A percentile compares a stretch with the other conserved stretches of the same genome.
Conservation (phyloP, 2,113 vertebrate genomes). For the Clarias macrocephalus region DNA sequence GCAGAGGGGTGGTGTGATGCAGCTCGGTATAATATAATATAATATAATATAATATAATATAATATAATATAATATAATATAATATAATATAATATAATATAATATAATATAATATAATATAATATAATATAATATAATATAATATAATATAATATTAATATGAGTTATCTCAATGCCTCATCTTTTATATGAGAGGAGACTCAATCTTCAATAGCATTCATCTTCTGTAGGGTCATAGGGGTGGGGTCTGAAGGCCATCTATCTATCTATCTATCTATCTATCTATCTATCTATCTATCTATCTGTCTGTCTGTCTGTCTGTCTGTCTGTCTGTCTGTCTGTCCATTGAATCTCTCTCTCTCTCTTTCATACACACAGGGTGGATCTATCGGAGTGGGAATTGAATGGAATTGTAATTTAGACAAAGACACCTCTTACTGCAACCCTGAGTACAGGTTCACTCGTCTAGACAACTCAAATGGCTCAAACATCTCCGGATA, state of each 20-base stretch:
- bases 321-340: not conserved
- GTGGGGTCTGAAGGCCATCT: not conserved
- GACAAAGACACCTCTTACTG: slow-evolving; percentile 84
- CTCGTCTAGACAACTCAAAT: slow-evolving; percentile 79
- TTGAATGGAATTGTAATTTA: slow-evolving; percentile 94
- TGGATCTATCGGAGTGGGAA: slow-evolving; percentile 87
- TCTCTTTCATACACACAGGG: slow-evolving; percentile 71
- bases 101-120: too few species aligned
- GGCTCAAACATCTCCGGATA: slow-evolving; percentile 81
- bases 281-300: not conserved
- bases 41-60: too few species aligned
- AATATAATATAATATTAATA: too few species aligned
- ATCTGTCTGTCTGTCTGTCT: not conserved
- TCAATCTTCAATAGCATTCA: too few species aligned
- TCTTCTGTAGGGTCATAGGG: too few species aligned
- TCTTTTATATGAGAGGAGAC: not conserved
- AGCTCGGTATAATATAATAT: not conserved
- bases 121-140: too few species aligned
- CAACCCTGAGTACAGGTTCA: slow-evolving; percentile 88
- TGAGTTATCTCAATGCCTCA: not conserved
- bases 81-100: too few species aligned
- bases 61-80: too few species aligned
- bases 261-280: not conserved
- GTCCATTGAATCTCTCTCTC: not conserved
- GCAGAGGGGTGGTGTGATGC: not conserved